Base-by-base conservation (phyloP, 2,888 invertebrate species). In the Dasypolia templi region DNA sequence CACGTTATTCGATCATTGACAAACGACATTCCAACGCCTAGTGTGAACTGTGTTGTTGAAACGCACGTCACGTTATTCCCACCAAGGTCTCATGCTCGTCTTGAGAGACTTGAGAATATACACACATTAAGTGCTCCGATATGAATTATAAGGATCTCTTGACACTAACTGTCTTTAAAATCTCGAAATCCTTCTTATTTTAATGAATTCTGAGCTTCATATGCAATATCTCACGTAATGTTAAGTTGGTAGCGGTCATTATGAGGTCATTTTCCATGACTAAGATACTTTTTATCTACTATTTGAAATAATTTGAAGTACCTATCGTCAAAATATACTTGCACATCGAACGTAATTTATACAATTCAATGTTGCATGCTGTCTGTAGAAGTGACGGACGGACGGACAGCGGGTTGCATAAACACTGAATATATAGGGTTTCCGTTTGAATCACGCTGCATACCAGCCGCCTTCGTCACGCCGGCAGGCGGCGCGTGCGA, bases 361-460 rank as follows among this genome's bases (percentile, higher is more conserved):
- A 83, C 84, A 83, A 89, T 92, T 90, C 88, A 91, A 90, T 91
- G 91, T 93, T 91, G 88, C 91, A 89, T 87, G 89, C 86, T 89
- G 92, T 92, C 91, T 92, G 91, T 87, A 89, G 89, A 91, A 90
- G 91, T 93, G 95, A 94, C 90, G 92, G 94, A 93, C 89, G 89
- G 91, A 91, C 93, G 92, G 92, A 91, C 92, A 91, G 90, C 89
- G 92, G 88, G 91, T 94, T 95, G 94, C 93, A 95, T 94, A 96
- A 96, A 95, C 94, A 94, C 89, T 92, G 92, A 92, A 94, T 93
- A 94, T 94, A 94, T 94, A 95, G 93, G 95, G 95, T 95, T 95
- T 95, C 95, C 94, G 93, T 93, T 94, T 96, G 96, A 96, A 94
- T 96, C 96, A 96, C 94, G 93, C 91, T 90, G 95, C 96, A 96